Percentiles rank a stretch among this genome's conserved stretches.
These are phyloP conservation scores for Axea sp. DNA, from an alignment of 2,888 invertebrate species.

Conservation along the genomic window DNA sequence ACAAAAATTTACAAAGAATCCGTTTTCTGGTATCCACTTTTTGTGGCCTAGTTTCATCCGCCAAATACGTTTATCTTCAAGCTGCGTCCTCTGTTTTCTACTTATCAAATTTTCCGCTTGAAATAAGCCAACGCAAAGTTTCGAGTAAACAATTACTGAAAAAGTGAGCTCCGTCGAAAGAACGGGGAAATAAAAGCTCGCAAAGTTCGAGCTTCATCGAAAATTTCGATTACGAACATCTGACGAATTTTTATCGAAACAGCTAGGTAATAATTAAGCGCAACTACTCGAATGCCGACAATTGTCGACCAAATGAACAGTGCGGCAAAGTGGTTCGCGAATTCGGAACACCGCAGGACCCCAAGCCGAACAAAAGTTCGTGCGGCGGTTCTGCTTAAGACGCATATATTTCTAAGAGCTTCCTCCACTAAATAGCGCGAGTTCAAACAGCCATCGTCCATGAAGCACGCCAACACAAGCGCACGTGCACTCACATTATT, in stretches of 20 bases:
- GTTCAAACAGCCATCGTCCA: slow-evolving; percentile 24
- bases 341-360: slow-evolving; percentile 19
- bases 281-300: slow-evolving; percentile 19
- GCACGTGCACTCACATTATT: slow-evolving; percentile 60
- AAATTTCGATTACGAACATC: slow-evolving; percentile 12
- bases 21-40: background rate
- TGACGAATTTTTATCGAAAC: slow-evolving; percentile 10
- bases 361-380: slow-evolving; percentile 19
- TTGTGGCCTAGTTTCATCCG: background rate
- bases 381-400: slow-evolving; percentile 44
- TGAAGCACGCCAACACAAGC: slow-evolving; percentile 27
- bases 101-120: slow-evolving; percentile 13
- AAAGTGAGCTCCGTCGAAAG: slow-evolving; percentile 11
- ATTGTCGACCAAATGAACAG: slow-evolving; percentile 35
- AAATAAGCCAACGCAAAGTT: slow-evolving; percentile 17
- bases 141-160: slow-evolving; percentile 28
- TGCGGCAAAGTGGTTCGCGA: slow-evolving; percentile 18
- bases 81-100: background rate
- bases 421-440: slow-evolving; percentile 55
- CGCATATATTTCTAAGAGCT: slow-evolving; percentile 55
- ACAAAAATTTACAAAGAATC: too few species aligned
- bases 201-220: slow-evolving; percentile 12
- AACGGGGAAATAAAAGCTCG: slow-evolving; percentile 1
- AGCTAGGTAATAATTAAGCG: slow-evolving; percentile 34
- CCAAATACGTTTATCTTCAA: background rate